Percentiles rank a stretch among this genome's conserved stretches.
Conservation (phyloP, 2,888 invertebrate genomes). For the Branchinecta sandiegonensis region DNA sequence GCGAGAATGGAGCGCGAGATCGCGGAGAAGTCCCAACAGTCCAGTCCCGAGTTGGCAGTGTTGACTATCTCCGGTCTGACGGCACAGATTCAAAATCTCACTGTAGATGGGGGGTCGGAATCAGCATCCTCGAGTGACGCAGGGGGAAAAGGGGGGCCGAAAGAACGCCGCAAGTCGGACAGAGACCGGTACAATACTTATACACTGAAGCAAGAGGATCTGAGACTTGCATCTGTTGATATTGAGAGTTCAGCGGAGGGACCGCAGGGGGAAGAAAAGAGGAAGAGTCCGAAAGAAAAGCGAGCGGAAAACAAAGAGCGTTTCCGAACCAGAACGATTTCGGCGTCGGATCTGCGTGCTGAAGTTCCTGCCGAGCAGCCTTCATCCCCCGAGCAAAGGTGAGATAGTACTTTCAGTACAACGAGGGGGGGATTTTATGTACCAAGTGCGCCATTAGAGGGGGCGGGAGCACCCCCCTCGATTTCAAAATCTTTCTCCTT, state of each 20-base stretch:
- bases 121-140: background rate
- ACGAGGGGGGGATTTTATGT: slow-evolving; percentile 23
- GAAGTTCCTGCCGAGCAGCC: no score
- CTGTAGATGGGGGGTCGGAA: slow-evolving; percentile 2
- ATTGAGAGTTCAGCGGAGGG: slow-evolving; percentile 4
- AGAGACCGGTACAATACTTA: slow-evolving; percentile 65
- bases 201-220: slow-evolving; percentile 28
- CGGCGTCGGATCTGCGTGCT: slow-evolving; percentile 18
- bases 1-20: slow-evolving; percentile 20
- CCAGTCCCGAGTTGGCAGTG: background rate
- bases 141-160: slow-evolving; percentile 40
- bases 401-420: slow-evolving; percentile 22
- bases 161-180: slow-evolving; percentile 52
- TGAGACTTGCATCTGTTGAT: slow-evolving; percentile 18
- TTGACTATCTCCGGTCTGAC: background rate
- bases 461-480: no score
- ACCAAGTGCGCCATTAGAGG: background rate
- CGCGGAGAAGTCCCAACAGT: slow-evolving; percentile 22
- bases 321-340: slow-evolving; percentile 51
- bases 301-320: slow-evolving; percentile 52
- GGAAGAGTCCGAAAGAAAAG: slow-evolving; percentile 42
- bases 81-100: background rate
- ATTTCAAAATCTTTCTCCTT: no score
- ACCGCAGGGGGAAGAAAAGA: background rate
- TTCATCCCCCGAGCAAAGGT: background rate